A percentile compares a stretch with the other conserved stretches of the same genome.
Conservation (phyloP, 2,888 invertebrate genomes). For the Coecobrya sp. region DNA sequence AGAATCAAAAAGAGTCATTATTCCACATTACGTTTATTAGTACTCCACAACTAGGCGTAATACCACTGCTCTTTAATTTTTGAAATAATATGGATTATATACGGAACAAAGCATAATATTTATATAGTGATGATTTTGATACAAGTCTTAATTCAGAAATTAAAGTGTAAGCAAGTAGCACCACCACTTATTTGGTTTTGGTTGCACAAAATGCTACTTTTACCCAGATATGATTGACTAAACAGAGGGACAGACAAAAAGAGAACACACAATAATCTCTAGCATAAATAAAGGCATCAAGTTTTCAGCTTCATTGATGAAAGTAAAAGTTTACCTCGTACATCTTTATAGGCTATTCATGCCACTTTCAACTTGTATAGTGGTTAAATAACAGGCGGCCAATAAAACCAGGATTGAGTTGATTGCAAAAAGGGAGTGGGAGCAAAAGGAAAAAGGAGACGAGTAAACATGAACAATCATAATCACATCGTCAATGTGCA, state of each 20-base stretch:
- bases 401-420: conserved; percentile 42
- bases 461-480: conserved; percentile 4
- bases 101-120: too few species aligned
- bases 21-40: not conserved
- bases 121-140: not conserved
- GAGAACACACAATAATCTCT: too few species aligned
- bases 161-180: too few species aligned
- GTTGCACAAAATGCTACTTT: too few species aligned
- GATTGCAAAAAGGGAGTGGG: conserved; percentile 35
- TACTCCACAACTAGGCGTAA: not conserved
- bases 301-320: not conserved
- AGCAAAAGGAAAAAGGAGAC: conserved; percentile 31
- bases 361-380: not conserved
- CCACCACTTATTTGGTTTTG: too few species aligned
- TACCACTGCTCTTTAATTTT: not conserved
- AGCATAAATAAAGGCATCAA: too few species aligned
- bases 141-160: too few species aligned
- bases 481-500: conserved; percentile 12
- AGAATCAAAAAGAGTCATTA: not conserved
- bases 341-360: not conserved
- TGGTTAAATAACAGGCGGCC: conserved; percentile 55
- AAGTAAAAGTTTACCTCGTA: not conserved
- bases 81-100: too few species aligned
- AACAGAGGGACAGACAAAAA: too few species aligned
- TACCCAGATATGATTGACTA: too few species aligned